A percentile compares a stretch with the other conserved stretches of the same genome.
Conservation (phyloP, 2,888 invertebrate genomes). For the Stenichneumon culpator region DNA sequence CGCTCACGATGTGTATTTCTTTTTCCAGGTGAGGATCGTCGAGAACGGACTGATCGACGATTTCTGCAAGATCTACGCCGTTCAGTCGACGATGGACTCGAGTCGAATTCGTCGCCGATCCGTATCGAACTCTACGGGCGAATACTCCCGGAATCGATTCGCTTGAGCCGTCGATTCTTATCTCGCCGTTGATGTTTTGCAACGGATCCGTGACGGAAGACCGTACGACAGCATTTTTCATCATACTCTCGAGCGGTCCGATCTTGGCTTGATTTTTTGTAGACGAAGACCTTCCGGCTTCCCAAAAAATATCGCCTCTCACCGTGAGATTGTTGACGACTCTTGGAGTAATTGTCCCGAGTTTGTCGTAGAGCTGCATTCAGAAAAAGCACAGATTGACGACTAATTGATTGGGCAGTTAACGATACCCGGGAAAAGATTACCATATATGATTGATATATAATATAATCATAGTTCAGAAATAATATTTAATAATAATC, state of each 20-base stretch:
- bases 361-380: constrained; percentile 73
- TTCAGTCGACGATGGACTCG: background rate
- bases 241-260: constrained; percentile 46
- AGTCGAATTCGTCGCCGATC: background rate
- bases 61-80: constrained; percentile 17
- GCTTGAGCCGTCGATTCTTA: constrained; percentile 21
- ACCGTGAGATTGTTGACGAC: constrained; percentile 70
- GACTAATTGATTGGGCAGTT: too few species aligned
- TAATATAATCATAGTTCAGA: too few species aligned
- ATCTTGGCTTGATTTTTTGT: constrained; percentile 58
- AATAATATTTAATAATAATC: too few species aligned
- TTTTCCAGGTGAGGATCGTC: constrained; percentile 24
- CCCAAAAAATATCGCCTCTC: constrained; percentile 76
- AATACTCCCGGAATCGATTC: constrained; percentile 26
- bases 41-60: constrained; percentile 46
- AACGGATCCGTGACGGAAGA: background rate
- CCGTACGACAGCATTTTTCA: constrained; percentile 63
- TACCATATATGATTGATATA: too few species aligned
- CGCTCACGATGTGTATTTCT: constrained; percentile 69
- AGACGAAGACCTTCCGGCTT: constrained; percentile 62
- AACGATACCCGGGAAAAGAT: too few species aligned
- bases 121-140: constrained; percentile 25
- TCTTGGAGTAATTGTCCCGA: constrained; percentile 65
- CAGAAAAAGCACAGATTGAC: background rate
- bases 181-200: constrained; percentile 9